phyloP scores from a whole-genome alignment of 2,113 vertebrate species.

The Bufo bufo region DNA sequence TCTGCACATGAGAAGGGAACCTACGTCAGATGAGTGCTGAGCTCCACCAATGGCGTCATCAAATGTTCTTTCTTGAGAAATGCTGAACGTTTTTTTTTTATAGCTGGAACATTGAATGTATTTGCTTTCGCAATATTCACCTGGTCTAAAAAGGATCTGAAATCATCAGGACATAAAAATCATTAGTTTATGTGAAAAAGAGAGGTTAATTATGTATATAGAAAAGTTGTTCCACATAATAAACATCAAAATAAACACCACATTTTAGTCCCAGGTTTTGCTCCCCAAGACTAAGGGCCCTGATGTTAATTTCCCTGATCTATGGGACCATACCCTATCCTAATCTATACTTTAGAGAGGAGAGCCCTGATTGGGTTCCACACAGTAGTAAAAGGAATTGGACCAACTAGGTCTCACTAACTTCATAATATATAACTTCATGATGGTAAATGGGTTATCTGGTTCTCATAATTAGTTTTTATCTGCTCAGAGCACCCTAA shows the following conservation, averaged over 20 bases:
- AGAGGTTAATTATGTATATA: background rate
- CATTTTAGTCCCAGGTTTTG: background rate
- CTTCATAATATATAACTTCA: too few relatives aligned
- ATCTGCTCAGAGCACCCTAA: too few relatives aligned
- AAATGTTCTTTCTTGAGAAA: background rate
- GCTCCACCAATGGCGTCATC: background rate
- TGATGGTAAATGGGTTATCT: too few relatives aligned
- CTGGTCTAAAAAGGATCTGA: background rate
- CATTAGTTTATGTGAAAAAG: background rate
- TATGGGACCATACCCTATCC: too few relatives aligned
- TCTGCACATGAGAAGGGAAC: background rate
- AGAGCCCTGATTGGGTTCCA: too few relatives aligned
- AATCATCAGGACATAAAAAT: background rate
- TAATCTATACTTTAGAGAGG: too few relatives aligned
- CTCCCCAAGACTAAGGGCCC: background rate
- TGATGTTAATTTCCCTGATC: too few relatives aligned
- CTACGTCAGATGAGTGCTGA: background rate
- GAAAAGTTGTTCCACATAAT: background rate
- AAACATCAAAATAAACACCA: background rate
- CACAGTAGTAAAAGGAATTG: too few relatives aligned
- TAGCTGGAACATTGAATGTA: background rate
- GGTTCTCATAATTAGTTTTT: too few relatives aligned
- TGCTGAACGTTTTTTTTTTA: background rate
- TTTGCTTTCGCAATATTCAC: background rate
- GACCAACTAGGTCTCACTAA: too few relatives aligned